A percentile compares a stretch with the other conserved stretches of the same genome.
These are phyloP conservation scores for Tenebrio molitor DNA, from an alignment of 1,140 invertebrate species.

Conservation along the genomic window DNA sequence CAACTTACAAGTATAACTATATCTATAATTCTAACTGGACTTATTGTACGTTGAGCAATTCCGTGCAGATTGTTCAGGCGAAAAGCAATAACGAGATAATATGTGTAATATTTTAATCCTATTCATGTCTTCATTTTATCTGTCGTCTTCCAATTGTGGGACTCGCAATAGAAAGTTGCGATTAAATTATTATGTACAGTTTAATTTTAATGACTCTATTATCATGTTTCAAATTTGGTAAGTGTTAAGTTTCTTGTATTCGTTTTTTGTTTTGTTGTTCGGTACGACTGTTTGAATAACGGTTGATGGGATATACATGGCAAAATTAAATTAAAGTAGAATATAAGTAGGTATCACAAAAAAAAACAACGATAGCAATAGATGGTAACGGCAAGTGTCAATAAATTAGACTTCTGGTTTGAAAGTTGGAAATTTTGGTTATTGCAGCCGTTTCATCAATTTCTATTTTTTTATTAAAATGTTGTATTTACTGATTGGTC, in stretches of 20 bases:
- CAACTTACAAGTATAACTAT: constrained; percentile 2
- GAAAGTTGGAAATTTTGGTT: too few species aligned
- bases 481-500: too few species aligned
- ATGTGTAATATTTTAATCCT: not conserved
- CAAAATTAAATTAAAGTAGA: not conserved
- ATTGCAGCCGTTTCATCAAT: too few species aligned
- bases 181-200: constrained; percentile 27
- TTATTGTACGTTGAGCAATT: constrained; percentile 12
- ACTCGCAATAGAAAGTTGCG: constrained; percentile 19
- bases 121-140: constrained; percentile 10
- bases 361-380: not conserved
- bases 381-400: too few species aligned
- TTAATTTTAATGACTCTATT: constrained; percentile 35
- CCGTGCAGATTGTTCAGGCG: constrained; percentile 5
- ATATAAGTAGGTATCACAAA: not conserved
- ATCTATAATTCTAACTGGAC: constrained; percentile 4
- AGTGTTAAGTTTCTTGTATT: constrained; percentile 6
- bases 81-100: not conserved
- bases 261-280: too few species aligned
- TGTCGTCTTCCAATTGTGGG: not conserved
- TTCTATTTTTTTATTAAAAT: too few species aligned
- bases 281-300: constrained; percentile 12
- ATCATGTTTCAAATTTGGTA: constrained; percentile 34
- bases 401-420: too few species aligned
- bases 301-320: not conserved